Conservation (phyloP, 1,140 invertebrate genomes). For the Riptortus pedestris region DNA sequence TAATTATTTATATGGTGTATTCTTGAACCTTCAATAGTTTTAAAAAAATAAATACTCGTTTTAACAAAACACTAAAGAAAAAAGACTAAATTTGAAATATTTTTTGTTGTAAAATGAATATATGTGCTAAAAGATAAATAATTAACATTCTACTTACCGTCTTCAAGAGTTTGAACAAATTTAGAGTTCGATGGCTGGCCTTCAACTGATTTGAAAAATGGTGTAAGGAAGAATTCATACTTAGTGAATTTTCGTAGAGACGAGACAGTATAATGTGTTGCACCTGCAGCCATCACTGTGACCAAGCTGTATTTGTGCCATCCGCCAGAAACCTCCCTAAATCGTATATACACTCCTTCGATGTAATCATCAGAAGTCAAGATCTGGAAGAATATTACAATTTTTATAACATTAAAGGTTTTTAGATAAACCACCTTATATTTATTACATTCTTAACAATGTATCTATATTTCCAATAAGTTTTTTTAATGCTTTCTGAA, state of each 20-base stretch:
- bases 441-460: too few species aligned
- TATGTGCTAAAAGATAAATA: too few species aligned
- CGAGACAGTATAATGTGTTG: slow-evolving; percentile 55
- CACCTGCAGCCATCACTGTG: slow-evolving; percentile 54
- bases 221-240: slow-evolving; percentile 79
- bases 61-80: too few species aligned
- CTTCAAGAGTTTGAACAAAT: slow-evolving; percentile 56
- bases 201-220: slow-evolving; percentile 74
- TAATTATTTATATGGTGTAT: too few species aligned
- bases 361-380: slow-evolving; percentile 47
- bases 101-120: too few species aligned
- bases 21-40: too few species aligned
- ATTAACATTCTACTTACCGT: slow-evolving; percentile 46
- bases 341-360: slow-evolving; percentile 88
- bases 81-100: too few species aligned
- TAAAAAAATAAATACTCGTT: too few species aligned
- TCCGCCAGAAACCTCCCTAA: slow-evolving; percentile 57
- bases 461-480: too few species aligned
- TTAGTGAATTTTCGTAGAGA: slow-evolving; percentile 71
- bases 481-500: too few species aligned
- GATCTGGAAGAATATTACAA: slow-evolving; percentile 36
- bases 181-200: slow-evolving; percentile 70
- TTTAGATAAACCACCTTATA: too few species aligned
- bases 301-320: slow-evolving; percentile 55
- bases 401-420: too few species aligned